phyloP scores from a whole-genome alignment of 2,888 invertebrate genomes.

The Petrolisthes manimaculis region DNA sequence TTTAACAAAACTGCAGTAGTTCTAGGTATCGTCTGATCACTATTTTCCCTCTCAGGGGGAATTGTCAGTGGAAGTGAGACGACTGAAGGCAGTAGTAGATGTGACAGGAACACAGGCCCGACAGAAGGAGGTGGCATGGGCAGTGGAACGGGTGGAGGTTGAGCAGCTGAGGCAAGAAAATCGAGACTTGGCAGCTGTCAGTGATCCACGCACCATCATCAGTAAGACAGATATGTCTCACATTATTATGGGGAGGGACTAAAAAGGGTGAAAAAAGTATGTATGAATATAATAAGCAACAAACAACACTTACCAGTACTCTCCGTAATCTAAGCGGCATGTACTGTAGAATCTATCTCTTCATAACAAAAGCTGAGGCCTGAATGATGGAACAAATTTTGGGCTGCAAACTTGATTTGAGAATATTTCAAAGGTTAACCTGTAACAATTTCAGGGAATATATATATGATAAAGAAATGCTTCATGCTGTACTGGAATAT shows the following conservation, averaged over 20 bases:
- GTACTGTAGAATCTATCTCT: no score
- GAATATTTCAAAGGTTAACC: no score
- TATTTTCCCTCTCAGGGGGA: conserved; percentile 16
- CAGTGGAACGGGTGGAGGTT: conserved; percentile 21
- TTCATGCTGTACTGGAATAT: no score
- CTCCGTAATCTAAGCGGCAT: no score
- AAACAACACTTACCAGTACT: no score
- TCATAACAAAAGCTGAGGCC: no score
- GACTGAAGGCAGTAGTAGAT: conserved; percentile 27
- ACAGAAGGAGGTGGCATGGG: conserved; percentile 35
- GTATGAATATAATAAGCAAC: background rate
- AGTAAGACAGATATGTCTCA: conserved; percentile 23
- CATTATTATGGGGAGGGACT: background rate
- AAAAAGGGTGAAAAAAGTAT: background rate
- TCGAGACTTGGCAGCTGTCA: conserved; percentile 44
- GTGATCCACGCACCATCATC: conserved; percentile 46
- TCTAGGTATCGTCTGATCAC: background rate
- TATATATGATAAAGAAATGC: no score
- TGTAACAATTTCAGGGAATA: no score
- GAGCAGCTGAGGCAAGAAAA: conserved; percentile 44
- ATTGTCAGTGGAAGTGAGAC: conserved; percentile 19
- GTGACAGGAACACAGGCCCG: conserved; percentile 31
- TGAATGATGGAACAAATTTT: no score
- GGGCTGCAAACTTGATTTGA: no score
- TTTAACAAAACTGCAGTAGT: background rate